phyloP scores from a whole-genome alignment of 2,888 invertebrate species.

The Sicus ferrugineus region DNA sequence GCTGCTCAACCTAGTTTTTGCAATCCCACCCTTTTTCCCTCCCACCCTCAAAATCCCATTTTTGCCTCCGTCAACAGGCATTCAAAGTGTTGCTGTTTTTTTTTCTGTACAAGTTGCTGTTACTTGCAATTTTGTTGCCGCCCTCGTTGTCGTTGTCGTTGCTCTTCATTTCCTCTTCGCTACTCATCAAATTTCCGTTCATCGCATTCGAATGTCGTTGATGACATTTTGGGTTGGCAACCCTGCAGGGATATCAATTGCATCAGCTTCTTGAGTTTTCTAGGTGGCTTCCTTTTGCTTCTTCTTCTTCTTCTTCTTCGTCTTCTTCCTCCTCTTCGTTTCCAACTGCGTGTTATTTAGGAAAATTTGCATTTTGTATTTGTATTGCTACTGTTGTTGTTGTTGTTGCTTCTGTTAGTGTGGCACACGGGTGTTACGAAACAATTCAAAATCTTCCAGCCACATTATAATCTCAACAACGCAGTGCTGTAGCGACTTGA shows the following conservation, averaged over 20 bases:
- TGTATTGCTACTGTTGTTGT: too few species aligned
- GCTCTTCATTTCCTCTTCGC: neutral
- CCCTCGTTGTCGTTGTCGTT: neutral
- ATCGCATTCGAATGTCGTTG: neutral
- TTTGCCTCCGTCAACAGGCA: too few species aligned
- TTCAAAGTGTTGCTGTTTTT: too few species aligned
- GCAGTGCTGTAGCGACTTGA: too few species aligned
- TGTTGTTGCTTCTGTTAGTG: too few species aligned
- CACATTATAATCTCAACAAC: too few species aligned
- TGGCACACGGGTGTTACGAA: too few species aligned
- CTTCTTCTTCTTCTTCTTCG: neutral
- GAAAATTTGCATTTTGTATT: too few species aligned
- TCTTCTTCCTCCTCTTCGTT: neutral
- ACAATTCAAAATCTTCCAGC: too few species aligned
- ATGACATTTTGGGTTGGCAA: conserved; percentile 1
- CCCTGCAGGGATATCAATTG: conserved; percentile 13
- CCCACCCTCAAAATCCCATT: neutral
- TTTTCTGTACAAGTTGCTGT: neutral
- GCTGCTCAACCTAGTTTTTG: neutral
- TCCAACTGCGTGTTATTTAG: neutral
- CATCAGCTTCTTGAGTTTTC: neutral
- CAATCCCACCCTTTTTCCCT: neutral
- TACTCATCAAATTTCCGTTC: neutral
- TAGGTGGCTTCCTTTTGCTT: neutral
- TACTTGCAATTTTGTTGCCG: neutral